These are phyloP conservation scores for Drosophila kanekoi DNA, from an alignment of 2,888 invertebrate genomes.

Conservation along the genomic window DNA sequence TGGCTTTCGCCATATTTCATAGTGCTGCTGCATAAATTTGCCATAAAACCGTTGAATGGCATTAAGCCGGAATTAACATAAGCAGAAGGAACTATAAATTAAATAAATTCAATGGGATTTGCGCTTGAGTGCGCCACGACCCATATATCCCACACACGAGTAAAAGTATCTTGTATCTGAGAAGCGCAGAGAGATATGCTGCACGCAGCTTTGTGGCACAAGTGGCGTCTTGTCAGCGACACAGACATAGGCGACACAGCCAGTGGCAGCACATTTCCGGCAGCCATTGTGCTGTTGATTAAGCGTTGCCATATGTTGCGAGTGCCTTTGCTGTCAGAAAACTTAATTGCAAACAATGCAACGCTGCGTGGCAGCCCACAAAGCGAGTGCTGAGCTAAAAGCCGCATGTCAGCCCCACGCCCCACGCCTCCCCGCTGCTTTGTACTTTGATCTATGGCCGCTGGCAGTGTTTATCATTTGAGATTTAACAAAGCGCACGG, in stretches of 20 bases:
- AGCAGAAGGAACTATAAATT: slow-evolving; percentile 61
- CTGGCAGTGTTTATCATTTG: slow-evolving; percentile 48
- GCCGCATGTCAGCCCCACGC: slow-evolving; percentile 31
- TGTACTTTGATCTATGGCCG: slow-evolving; percentile 36
- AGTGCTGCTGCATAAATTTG: slow-evolving; percentile 65
- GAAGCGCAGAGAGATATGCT: slow-evolving; percentile 9
- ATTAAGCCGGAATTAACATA: slow-evolving; percentile 65
- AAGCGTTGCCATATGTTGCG: slow-evolving; percentile 67
- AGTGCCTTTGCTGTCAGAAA: slow-evolving; percentile 56
- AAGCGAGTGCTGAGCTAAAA: slow-evolving; percentile 46
- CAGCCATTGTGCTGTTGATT: slow-evolving; percentile 69
- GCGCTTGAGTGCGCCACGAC: slow-evolving; percentile 42
- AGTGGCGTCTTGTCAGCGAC: slow-evolving; percentile 13
- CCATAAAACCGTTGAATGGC: slow-evolving; percentile 66
- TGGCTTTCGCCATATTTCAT: slow-evolving; percentile 50
- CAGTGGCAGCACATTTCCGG: slow-evolving; percentile 60
- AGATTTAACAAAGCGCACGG: slow-evolving; percentile 56
- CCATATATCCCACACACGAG: slow-evolving; percentile 11
- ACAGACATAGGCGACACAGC: slow-evolving; percentile 16
- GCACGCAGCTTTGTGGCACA: slow-evolving; percentile 30
- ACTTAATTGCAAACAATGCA: slow-evolving; percentile 73
- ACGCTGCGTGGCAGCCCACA: slow-evolving; percentile 36
- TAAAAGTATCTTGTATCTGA: slow-evolving; percentile 17
- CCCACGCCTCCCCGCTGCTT: background rate
- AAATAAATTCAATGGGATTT: slow-evolving; percentile 71